phyloP scores from a whole-genome alignment of 1,140 invertebrate genomes.

The Lepidurus arcticus region DNA sequence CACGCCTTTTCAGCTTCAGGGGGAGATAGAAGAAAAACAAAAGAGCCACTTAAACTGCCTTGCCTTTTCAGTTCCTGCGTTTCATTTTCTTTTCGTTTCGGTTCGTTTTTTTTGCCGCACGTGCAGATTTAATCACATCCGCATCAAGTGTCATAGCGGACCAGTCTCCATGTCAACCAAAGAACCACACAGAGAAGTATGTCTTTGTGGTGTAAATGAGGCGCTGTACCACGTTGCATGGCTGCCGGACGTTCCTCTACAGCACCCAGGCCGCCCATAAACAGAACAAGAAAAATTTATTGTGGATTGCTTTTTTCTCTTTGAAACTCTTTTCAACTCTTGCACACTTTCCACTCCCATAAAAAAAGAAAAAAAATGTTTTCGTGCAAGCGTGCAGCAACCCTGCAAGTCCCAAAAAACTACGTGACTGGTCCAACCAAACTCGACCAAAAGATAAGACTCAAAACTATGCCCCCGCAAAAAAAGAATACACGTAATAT shows the following conservation, averaged over 20 bases:
- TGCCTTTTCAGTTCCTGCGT: background rate
- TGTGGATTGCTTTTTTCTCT: background rate
- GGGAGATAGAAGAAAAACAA: background rate
- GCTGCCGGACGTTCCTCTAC: constrained; percentile 20
- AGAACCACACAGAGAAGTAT: constrained; percentile 6
- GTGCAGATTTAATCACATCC: constrained; percentile 15
- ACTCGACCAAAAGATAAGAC: too few relatives aligned
- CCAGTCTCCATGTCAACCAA: constrained; percentile 14
- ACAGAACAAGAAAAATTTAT: constrained; percentile 19
- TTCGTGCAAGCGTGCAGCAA: background rate
- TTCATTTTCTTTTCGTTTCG: background rate
- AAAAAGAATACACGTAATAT: background rate
- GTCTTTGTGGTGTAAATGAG: constrained; percentile 21
- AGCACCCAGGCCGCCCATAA: constrained; percentile 20
- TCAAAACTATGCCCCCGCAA: too few relatives aligned
- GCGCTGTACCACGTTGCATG: constrained; percentile 16
- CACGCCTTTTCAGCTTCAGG: background rate
- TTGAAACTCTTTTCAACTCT: background rate
- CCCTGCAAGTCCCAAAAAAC: too few relatives aligned
- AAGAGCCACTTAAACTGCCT: too few relatives aligned
- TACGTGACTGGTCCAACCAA: too few relatives aligned
- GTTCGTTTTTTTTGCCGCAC: background rate
- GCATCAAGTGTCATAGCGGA: constrained; percentile 21
- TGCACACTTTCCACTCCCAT: background rate
- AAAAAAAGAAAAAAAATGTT: background rate